These are phyloP conservation scores for Strigops habroptila DNA, from an alignment of 2,113 vertebrate species.

Conservation along the genomic window DNA sequence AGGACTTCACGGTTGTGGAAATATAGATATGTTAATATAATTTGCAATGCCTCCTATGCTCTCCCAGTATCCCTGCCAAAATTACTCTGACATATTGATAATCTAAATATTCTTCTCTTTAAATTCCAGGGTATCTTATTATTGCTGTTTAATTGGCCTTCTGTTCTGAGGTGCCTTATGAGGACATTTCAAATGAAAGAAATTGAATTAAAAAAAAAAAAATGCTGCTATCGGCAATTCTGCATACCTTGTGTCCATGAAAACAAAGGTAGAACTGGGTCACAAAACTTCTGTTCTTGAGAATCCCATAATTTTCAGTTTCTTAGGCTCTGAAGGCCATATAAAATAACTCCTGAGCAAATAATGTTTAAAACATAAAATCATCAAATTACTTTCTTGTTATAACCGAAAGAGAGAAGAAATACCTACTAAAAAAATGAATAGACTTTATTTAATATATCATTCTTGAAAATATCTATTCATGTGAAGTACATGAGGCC, in stretches of 20 bases:
- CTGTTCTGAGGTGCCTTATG: background rate
- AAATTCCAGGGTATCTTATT: background rate
- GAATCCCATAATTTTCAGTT: background rate
- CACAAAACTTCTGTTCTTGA: background rate
- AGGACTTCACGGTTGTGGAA: background rate
- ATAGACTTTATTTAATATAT: constrained; percentile 30
- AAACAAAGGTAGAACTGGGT: background rate
- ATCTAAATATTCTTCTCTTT: background rate
- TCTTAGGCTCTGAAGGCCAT: background rate
- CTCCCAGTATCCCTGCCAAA: background rate
- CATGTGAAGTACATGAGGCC: constrained; percentile 45
- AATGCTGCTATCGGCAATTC: background rate
- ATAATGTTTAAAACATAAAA: constrained; percentile 39
- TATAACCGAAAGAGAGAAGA: background rate
- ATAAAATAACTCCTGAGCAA: background rate
- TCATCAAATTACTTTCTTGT: background rate
- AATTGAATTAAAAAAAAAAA: background rate
- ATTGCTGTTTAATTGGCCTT: background rate
- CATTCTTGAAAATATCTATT: background rate
- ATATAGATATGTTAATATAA: background rate
- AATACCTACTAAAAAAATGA: constrained; percentile 13
- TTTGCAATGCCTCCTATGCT: background rate
- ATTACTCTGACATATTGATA: background rate
- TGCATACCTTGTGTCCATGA: background rate
- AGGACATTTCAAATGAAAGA: background rate